Conservation (phyloP, 2,797 vertebrate genomes). For the Rhabdophis nuchalis region DNA sequence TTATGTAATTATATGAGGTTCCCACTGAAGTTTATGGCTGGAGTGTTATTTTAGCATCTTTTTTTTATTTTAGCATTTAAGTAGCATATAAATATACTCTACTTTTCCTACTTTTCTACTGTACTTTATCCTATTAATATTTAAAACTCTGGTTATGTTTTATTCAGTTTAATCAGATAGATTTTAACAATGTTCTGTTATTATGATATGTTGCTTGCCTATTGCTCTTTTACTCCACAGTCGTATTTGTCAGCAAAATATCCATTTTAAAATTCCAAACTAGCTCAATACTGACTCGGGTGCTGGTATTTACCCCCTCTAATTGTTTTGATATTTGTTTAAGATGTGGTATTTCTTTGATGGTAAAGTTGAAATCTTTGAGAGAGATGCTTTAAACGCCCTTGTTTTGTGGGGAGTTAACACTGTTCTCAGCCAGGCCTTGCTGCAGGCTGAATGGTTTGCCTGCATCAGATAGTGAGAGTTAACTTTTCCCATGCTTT, state of each 20-base stretch:
- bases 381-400: not conserved
- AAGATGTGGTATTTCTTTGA: not conserved
- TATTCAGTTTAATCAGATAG: not conserved
- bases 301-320: not conserved
- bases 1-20: not conserved
- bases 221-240: not conserved
- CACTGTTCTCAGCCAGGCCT: not conserved
- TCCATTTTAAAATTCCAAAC: not conserved
- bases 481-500: slow-evolving; percentile 2
- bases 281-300: not conserved
- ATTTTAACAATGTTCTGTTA: not conserved
- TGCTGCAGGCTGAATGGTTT: not conserved
- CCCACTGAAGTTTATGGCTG: not conserved
- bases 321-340: not conserved
- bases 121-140: not conserved
- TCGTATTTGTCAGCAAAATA: not conserved
- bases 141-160: not conserved
- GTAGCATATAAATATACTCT: not conserved
- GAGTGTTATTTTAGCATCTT: not conserved
- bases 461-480: not conserved
- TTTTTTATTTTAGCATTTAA: not conserved
- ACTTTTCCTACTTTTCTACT: not conserved
- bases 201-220: not conserved
- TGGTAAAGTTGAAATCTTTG: not conserved
- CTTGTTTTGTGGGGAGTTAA: not conserved